phyloP scores from a whole-genome alignment of 30 jellyfish, hydroid and myxozoan genomes.

The Chironex yamaguchii region DNA sequence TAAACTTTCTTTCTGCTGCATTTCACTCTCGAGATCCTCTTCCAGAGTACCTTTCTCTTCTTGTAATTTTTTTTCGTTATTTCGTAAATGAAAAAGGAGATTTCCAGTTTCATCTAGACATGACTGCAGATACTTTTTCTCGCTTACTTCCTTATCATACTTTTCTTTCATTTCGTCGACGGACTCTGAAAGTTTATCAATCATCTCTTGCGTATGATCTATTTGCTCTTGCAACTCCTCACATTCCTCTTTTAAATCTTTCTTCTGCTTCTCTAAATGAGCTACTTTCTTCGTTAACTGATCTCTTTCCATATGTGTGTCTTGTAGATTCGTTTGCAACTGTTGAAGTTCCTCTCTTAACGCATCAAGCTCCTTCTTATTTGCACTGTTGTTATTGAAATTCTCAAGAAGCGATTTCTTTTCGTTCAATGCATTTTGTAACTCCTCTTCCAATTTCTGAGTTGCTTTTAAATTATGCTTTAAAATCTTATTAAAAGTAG shows the following conservation, averaged over 20 bases:
- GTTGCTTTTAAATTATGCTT: conserved; percentile 80
- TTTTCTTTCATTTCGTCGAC: conserved; percentile 80
- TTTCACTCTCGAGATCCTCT: conserved; percentile 92
- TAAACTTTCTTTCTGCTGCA: conserved; percentile 83
- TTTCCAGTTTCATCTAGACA: conserved; percentile 97
- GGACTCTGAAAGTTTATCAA: conserved; percentile 83
- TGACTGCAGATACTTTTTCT: conserved; percentile 84
- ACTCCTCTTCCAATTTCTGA: conserved; percentile 71
- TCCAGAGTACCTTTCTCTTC: conserved; percentile 87
- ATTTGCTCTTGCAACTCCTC: conserved; percentile 97
- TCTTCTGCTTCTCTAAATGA: conserved; percentile 83
- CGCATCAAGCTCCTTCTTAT: conserved; percentile 24
- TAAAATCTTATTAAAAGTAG: conserved; percentile 67
- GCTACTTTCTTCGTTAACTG: conserved; percentile 58
- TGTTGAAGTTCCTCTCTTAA: conserved; percentile 51
- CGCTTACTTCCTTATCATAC: conserved; percentile 74
- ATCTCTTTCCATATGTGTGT: conserved; percentile 82
- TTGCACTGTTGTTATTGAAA: conserved; percentile 20
- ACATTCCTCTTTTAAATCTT: conserved; percentile 54
- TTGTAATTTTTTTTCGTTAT: conserved; percentile 70
- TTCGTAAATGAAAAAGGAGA: conserved; percentile 77
- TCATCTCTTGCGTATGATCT: conserved; percentile 91
- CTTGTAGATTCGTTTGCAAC: conserved; percentile 46
- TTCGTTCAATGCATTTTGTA: conserved; percentile 52
- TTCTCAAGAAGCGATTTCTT: conserved; percentile 40